A percentile compares a stretch with the other conserved stretches of the same genome.
Conservation (phyloP, 2,113 vertebrate species). For the Tauraco erythrolophus region DNA sequence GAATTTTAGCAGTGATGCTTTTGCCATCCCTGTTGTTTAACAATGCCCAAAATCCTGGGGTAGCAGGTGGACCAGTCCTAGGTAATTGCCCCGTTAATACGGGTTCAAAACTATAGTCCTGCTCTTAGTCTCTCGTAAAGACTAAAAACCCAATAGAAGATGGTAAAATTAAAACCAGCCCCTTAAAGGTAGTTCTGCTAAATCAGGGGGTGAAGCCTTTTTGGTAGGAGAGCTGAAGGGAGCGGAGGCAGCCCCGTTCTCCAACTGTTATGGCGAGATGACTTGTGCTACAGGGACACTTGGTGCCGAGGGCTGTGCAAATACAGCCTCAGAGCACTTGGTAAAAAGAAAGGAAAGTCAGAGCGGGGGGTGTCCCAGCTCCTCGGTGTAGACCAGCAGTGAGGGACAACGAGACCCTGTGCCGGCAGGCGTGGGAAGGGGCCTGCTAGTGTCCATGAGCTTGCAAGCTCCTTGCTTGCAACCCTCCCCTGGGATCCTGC, state of each 20-base stretch:
- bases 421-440: rapidly evolving
- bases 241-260: rapidly evolving
- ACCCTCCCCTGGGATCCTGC: neutral
- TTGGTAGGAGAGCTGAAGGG: neutral
- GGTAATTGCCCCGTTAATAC: neutral
- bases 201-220: neutral
- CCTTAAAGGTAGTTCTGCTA: neutral
- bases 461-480: neutral
- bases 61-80: neutral
- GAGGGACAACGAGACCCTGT: rapidly evolving
- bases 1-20: neutral
- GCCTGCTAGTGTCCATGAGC: rapidly evolving
- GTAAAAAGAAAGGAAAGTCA: neutral
- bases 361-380: neutral
- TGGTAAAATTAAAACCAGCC: neutral
- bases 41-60: neutral
- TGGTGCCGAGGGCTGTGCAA: neutral
- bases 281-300: neutral
- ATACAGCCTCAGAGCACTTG: neutral
- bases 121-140: neutral
- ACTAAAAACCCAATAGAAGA: neutral
- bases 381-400: rapidly evolving
- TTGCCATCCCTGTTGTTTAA: neutral
- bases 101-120: neutral
- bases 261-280: rapidly evolving